These are phyloP conservation scores for Sebastes trivittatus DNA, from an alignment of 2,797 vertebrate species.

Conservation along the genomic window DNA sequence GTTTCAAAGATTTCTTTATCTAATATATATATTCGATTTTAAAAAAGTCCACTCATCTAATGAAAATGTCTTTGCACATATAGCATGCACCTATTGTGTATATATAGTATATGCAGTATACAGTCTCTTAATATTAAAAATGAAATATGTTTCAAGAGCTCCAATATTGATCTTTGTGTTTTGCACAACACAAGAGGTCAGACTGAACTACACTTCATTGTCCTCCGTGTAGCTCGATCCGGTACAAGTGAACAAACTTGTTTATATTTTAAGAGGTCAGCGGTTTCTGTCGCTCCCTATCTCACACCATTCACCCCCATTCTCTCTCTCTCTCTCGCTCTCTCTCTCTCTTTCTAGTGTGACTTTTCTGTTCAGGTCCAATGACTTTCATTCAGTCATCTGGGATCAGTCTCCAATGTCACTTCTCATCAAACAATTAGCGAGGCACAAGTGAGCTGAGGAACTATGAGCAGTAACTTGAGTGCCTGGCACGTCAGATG, in stretches of 20 bases:
- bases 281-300: neutral
- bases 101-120: neutral
- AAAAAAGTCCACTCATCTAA: neutral
- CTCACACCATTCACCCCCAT: neutral
- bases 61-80: neutral
- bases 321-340: neutral
- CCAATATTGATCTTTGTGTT: constrained; percentile 5
- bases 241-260: neutral
- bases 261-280: neutral
- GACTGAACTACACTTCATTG: neutral
- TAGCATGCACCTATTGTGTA: neutral
- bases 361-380: constrained; percentile 21
- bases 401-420: constrained; percentile 49
- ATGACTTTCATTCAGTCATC: constrained; percentile 38
- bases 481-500: constrained; percentile 27
- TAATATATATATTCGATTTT: neutral
- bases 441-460: constrained; percentile 29
- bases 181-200: neutral
- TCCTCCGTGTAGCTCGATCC: neutral
- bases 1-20: neutral
- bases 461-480: constrained; percentile 56
- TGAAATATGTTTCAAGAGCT: neutral
- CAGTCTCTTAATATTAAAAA: neutral
- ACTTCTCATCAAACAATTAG: constrained; percentile 55
- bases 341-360: neutral